Evolutionary conservation across 2,113 vertebrate genomes (phyloP).

Genomic region (Chaenogobius annularis): DNA sequence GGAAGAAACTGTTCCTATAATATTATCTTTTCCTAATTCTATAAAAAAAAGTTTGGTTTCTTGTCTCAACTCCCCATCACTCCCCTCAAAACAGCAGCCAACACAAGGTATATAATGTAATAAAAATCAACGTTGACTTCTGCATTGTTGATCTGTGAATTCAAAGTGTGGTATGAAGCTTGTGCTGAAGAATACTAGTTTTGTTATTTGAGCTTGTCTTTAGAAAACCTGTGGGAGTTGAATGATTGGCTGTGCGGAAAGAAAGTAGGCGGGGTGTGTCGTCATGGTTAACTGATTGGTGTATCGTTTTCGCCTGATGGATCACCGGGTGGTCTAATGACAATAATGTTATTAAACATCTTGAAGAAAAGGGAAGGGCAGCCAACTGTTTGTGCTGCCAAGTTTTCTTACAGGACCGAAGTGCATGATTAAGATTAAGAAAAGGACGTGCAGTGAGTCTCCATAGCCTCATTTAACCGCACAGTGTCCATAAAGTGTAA

Average conservation of each 20-base stretch:
- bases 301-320: conserved; percentile 37
- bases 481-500: background rate
- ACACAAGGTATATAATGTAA: background rate
- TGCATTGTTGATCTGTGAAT: background rate
- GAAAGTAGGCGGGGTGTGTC: background rate
- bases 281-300: background rate
- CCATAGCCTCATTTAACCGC: background rate
- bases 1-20: no score
- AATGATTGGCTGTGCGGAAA: background rate
- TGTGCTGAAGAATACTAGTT: background rate
- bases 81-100: background rate
- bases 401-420: conserved; percentile 47
- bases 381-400: conserved; percentile 55
- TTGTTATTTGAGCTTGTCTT: no score
- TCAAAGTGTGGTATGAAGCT: background rate
- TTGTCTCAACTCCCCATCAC: no score
- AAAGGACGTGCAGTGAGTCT: conserved; percentile 29
- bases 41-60: no score
- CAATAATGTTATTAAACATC: conserved; percentile 50
- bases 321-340: conserved; percentile 38
- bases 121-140: background rate
- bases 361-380: conserved; percentile 23
- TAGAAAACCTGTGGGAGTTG: no score
- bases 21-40: no score
- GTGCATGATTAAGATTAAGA: conserved; percentile 53